Percentiles rank a stretch among this genome's conserved stretches.
These are phyloP conservation scores for Apogon talboti DNA, from an alignment of 2,797 vertebrate species.

Conservation along the genomic window DNA sequence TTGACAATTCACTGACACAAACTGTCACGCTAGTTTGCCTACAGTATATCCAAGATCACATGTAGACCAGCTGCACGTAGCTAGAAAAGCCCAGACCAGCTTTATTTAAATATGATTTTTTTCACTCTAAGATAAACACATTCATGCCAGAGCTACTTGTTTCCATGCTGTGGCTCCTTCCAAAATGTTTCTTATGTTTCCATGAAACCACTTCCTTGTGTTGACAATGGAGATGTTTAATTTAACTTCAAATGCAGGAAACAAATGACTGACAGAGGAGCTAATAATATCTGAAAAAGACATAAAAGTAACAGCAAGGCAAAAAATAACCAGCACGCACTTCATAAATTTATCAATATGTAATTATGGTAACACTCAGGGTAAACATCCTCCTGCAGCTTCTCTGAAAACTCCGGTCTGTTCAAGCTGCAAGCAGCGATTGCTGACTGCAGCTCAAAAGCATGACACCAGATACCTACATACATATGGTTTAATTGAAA, in stretches of 20 bases:
- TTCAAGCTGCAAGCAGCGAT: slow-evolving; percentile 60
- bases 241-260: slow-evolving; percentile 55
- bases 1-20: not conserved
- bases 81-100: slow-evolving; percentile 36
- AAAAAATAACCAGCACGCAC: slow-evolving; percentile 72
- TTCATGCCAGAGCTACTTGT: slow-evolving; percentile 45
- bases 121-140: slow-evolving; percentile 46
- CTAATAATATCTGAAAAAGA: slow-evolving; percentile 66
- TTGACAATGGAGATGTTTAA: slow-evolving; percentile 51
- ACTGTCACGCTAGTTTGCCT: not conserved
- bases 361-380: slow-evolving; percentile 75
- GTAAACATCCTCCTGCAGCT: slow-evolving; percentile 44
- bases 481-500: slow-evolving; percentile 74
- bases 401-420: slow-evolving; percentile 53
- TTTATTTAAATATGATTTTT: slow-evolving; percentile 29
- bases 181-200: slow-evolving; percentile 47
- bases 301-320: slow-evolving; percentile 67
- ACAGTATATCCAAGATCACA: not conserved
- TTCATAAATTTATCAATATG: slow-evolving; percentile 79
- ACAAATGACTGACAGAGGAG: slow-evolving; percentile 57
- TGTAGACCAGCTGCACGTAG: slow-evolving; percentile 34
- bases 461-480: slow-evolving; percentile 64
- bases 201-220: slow-evolving; percentile 55
- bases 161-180: slow-evolving; percentile 25
- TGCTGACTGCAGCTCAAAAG: slow-evolving; percentile 62